Evolutionary conservation across 1,140 invertebrate genomes (phyloP).

Genomic region (Cryptotermes secundus): DNA sequence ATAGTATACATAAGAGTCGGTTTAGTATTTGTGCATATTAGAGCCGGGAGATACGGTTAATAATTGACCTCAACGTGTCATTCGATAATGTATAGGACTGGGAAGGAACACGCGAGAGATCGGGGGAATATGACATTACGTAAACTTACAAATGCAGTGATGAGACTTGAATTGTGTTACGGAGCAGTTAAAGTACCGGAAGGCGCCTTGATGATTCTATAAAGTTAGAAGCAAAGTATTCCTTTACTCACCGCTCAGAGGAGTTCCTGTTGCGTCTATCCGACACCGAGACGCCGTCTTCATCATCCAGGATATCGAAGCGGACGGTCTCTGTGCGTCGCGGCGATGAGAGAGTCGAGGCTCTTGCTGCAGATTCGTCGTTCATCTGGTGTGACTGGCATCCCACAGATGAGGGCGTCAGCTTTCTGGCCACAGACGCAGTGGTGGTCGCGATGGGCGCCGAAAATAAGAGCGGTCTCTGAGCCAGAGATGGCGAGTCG

Average conservation of each 20-base stretch:
- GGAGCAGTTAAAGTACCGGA: too few species aligned
- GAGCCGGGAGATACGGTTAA: too few species aligned
- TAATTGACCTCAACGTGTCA: too few species aligned
- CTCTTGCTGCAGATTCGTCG: not conserved
- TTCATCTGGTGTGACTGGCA: not conserved
- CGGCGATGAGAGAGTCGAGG: not conserved
- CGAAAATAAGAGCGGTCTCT: not conserved
- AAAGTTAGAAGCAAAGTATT: too few species aligned
- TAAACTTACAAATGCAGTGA: too few species aligned
- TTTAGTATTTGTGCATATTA: too few species aligned
- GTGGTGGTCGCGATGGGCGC: not conserved
- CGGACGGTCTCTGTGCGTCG: not conserved
- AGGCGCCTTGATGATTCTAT: too few species aligned
- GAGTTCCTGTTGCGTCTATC: not conserved
- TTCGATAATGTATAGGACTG: too few species aligned
- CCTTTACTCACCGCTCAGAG: not conserved
- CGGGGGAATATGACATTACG: too few species aligned
- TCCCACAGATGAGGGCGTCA: not conserved
- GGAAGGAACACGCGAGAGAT: too few species aligned
- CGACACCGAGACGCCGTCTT: not conserved
- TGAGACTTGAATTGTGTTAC: too few species aligned
- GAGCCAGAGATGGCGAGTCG: conserved; percentile 25
- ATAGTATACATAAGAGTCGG: too few species aligned
- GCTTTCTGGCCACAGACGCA: not conserved
- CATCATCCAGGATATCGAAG: conserved; percentile 17